These are phyloP conservation scores for Poeciliopsis paucimaculata DNA, from an alignment of 2,797 vertebrate species.

Conservation along the genomic window DNA sequence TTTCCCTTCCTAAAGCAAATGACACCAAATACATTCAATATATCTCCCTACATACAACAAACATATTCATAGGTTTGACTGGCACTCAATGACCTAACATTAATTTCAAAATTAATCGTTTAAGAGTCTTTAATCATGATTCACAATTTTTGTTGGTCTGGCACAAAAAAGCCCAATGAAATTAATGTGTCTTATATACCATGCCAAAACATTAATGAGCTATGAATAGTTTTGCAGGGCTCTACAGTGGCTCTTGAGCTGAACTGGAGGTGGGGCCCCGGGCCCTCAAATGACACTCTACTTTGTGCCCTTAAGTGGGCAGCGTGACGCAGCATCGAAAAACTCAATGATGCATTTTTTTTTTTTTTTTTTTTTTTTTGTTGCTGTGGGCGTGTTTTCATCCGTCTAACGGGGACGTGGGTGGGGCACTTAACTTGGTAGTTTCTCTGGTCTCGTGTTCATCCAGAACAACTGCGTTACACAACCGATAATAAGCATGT, in stretches of 20 bases:
- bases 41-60: neutral
- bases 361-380: slow-evolving; percentile 14
- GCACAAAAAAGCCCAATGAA: neutral
- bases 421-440: slow-evolving; percentile 5
- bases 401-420: slow-evolving; percentile 61
- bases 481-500: neutral
- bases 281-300: neutral
- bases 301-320: neutral
- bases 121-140: too few relatives aligned
- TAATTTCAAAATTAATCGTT: too few relatives aligned
- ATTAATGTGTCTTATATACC: neutral
- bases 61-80: neutral
- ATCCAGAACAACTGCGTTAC: neutral
- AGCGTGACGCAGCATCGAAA: slow-evolving; percentile 40
- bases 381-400: slow-evolving; percentile 68
- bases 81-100: neutral
- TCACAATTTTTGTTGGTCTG: neutral
- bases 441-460: neutral
- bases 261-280: neutral
- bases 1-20: neutral
- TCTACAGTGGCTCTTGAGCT: neutral
- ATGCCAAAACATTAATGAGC: neutral
- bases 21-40: neutral
- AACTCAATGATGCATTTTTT: slow-evolving; percentile 40
- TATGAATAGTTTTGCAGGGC: neutral